Evolutionary conservation across 1,140 invertebrate genomes (phyloP).

Genomic region (Acarapis woodi): DNA sequence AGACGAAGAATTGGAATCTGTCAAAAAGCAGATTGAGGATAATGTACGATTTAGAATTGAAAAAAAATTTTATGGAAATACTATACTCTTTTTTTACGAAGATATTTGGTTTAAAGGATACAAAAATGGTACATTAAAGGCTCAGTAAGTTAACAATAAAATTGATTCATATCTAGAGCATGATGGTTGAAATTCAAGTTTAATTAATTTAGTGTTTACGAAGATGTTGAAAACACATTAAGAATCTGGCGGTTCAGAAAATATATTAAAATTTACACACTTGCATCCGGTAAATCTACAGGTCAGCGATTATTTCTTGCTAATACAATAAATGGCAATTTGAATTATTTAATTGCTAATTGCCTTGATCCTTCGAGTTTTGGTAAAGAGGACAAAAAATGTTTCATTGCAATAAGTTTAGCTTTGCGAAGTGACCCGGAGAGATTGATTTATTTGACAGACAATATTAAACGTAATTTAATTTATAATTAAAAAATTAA

Average conservation of each 20-base stretch:
- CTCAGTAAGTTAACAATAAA: too few relatives aligned
- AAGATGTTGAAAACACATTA: slow-evolving; percentile 1
- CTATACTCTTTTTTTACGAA: neutral
- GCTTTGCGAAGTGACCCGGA: neutral
- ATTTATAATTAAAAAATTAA: too few relatives aligned
- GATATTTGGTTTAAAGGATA: slow-evolving; percentile 3
- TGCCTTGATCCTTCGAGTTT: slow-evolving; percentile 1
- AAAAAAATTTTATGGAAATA: neutral
- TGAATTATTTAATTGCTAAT: slow-evolving; percentile 4
- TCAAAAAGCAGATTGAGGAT: neutral
- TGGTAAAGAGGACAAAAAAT: slow-evolving; percentile 1
- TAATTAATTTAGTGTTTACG: too few relatives aligned
- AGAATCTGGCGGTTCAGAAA: slow-evolving; percentile 4
- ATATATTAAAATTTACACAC: slow-evolving; percentile 8
- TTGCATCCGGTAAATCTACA: neutral
- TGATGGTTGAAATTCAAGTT: too few relatives aligned
- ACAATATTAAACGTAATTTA: neutral
- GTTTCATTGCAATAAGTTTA: neutral
- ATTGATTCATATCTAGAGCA: too few relatives aligned
- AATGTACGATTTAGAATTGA: slow-evolving; percentile 1
- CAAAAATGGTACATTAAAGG: slow-evolving; percentile 1
- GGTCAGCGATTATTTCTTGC: slow-evolving; percentile 4
- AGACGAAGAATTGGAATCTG: neutral
- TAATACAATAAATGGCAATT: neutral
- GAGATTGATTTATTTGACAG: neutral